Evolutionary conservation across 2,888 invertebrate genomes (phyloP), one percentile per base, ranked within the genome.

Genomic region (Scrobipalpa costella): DNA sequence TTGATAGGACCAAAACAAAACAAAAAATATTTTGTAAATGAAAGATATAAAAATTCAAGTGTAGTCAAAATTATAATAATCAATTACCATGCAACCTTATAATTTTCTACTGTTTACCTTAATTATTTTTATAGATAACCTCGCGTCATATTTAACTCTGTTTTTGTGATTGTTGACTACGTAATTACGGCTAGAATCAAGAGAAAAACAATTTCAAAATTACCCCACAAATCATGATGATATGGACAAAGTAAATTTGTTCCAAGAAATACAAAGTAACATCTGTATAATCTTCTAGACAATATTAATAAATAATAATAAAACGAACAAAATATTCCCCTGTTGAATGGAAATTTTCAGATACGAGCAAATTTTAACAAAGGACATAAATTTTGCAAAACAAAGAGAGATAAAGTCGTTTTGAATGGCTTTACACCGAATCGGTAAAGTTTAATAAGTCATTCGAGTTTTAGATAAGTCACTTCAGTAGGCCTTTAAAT

Each of bases 401-500:
- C 58, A 57, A 63, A 57, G 44, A 57, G 44, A 63, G 57, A 50
- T 50, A 50, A 49, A 57, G 57, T 36, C 15, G 17, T 57, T 57
- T 57, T 11, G 17, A 57, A 17, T 33, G 33, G 38, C 15, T 36
- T 57, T 47, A n/a, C 49, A 58, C 49, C 58, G 15, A 33, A 58
- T 21, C 58, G 15, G 15, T 36, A 19, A 7, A 55, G 55, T 55
- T 34, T 55, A 33, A 55, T 55, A 55, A 55, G 27, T 55, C 34
- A 34, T 27, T 55, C 21, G 15, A 34, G 27, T 34, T 27, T 34
- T 33, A 17, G 11, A 55, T 15, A 34, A 55, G 34, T 15, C 15
- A 34, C 2, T 34, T 19, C 13, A 52, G n/a, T 34, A 33, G 15
- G 50, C 21, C 19, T 34, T 27, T 17, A 34, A 27, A 15, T 15